phyloP scores from a whole-genome alignment of 2,113 vertebrate species.

The Aspidoscelis tigris region DNA sequence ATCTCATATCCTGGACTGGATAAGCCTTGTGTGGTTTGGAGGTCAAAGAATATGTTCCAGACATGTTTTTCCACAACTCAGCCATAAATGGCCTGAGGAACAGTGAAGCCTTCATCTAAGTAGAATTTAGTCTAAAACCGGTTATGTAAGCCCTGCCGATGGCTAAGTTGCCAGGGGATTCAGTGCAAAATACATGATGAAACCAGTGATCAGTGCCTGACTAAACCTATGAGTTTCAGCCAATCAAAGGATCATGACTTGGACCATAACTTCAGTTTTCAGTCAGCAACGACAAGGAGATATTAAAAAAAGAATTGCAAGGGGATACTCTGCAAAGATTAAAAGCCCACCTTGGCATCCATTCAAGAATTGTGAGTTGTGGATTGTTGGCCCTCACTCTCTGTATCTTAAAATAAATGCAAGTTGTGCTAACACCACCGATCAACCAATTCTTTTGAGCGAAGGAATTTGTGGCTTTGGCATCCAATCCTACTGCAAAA shows the following conservation, averaged over 20 bases:
- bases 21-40: neutral
- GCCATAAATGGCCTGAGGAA: neutral
- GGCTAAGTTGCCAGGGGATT: neutral
- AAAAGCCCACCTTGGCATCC: neutral
- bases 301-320: neutral
- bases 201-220: neutral
- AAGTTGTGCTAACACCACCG: neutral
- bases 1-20: neutral
- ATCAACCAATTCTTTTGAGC: neutral
- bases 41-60: neutral
- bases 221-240: neutral
- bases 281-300: no score
- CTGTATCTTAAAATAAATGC: neutral
- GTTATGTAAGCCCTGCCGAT: neutral
- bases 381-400: neutral
- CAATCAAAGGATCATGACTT: neutral
- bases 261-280: neutral
- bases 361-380: conserved; percentile 1
- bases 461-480: conserved; percentile 3
- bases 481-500: neutral
- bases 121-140: neutral
- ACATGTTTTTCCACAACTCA: conserved; percentile 1
- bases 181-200: neutral
- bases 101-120: conserved; percentile 4
- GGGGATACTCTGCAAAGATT: no score